These are phyloP conservation scores for Brachyhypopomus gauderio DNA, from an alignment of 2,113 vertebrate species.

Conservation along the genomic window DNA sequence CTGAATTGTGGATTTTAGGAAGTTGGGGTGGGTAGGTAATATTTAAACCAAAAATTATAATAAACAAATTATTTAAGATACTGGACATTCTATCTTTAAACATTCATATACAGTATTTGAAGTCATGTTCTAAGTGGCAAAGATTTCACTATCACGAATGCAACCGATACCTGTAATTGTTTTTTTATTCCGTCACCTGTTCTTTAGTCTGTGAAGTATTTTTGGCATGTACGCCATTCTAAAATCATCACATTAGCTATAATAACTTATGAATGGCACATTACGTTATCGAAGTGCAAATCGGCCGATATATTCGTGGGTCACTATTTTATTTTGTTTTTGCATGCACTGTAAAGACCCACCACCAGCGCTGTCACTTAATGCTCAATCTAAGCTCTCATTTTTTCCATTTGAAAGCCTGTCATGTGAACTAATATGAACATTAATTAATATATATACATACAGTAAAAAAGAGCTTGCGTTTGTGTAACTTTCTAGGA, in stretches of 20 bases:
- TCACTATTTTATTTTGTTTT: not conserved
- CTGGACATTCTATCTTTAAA: not conserved
- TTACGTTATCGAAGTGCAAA: not conserved
- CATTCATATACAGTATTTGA: not conserved
- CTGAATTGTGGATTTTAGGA: slow-evolving; percentile 33
- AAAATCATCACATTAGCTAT: not conserved
- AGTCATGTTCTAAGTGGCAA: not conserved
- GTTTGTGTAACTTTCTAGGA: not conserved
- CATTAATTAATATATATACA: not conserved
- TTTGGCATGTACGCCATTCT: not conserved
- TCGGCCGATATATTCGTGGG: not conserved
- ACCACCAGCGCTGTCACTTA: not conserved
- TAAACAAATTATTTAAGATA: not conserved
- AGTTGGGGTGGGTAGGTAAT: slow-evolving; percentile 8
- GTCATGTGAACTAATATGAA: not conserved
- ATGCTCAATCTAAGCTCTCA: not conserved
- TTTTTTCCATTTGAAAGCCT: not conserved
- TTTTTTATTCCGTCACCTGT: not conserved
- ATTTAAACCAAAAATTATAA: not conserved
- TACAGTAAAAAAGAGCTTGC: not conserved
- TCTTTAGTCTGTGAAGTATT: not conserved
- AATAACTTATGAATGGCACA: not conserved
- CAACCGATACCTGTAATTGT: not conserved
- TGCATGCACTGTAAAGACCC: not conserved
- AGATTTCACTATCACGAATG: not conserved